phyloP scores from a whole-genome alignment of 2,888 invertebrate species.

The Leucozona laternaria region DNA sequence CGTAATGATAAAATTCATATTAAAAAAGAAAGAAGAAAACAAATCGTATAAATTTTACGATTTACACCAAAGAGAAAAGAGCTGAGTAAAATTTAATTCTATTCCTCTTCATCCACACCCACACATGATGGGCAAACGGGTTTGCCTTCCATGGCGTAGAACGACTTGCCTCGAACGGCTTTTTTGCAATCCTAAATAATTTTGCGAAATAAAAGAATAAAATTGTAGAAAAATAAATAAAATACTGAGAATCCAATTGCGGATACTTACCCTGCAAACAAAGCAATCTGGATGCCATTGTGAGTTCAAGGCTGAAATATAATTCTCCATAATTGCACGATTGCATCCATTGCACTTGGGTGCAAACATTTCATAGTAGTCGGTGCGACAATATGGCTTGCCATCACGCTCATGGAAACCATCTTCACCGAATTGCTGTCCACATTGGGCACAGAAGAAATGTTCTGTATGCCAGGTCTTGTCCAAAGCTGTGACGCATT shows the following conservation, averaged over 20 bases:
- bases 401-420: conserved; percentile 99
- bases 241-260: not conserved
- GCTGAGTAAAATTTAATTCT: conserved; percentile 70
- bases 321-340: conserved; percentile 98
- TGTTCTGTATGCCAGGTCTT: conserved; percentile 99
- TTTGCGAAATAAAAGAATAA: conserved; percentile 12
- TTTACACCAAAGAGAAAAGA: conserved; percentile 54
- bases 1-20: conserved; percentile 6
- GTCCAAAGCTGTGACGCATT: conserved; percentile 99
- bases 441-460: conserved; percentile 99
- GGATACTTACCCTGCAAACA: conserved; percentile 95
- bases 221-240: conserved; percentile 41
- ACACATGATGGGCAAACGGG: conserved; percentile 97
- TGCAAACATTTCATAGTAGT: conserved; percentile 99
- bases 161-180: conserved; percentile 96
- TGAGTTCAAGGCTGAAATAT: conserved; percentile 97
- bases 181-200: conserved; percentile 94
- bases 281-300: conserved; percentile 99
- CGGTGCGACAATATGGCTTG: conserved; percentile 97
- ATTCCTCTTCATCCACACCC: conserved; percentile 94
- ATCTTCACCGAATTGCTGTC: conserved; percentile 98
- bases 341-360: conserved; percentile 98
- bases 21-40: conserved; percentile 30
- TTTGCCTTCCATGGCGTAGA: conserved; percentile 98
- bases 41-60: conserved; percentile 45